Percentiles rank a stretch among this genome's conserved stretches.
phyloP scores from a whole-genome alignment of 2,113 vertebrate genomes.

The Caretta caretta region DNA sequence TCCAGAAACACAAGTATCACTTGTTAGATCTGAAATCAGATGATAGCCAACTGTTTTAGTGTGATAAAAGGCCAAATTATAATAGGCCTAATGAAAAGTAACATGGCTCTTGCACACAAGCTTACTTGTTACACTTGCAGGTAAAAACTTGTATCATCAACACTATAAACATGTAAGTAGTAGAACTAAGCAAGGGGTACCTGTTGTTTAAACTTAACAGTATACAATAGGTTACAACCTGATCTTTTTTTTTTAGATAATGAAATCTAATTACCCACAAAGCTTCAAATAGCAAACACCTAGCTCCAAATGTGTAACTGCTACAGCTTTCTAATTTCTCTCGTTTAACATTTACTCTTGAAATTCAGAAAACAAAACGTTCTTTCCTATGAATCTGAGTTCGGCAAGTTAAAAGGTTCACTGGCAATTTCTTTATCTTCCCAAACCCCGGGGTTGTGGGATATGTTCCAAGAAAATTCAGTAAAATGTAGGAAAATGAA shows the following conservation, averaged over 20 bases:
- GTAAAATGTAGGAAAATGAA: not conserved
- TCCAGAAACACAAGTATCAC: not conserved
- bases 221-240: not conserved
- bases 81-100: not conserved
- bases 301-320: not conserved
- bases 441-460: rapidly evolving
- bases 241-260: not conserved
- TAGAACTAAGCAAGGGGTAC: not conserved
- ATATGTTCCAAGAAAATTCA: not conserved
- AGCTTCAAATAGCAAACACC: not conserved
- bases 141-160: not conserved
- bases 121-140: not conserved
- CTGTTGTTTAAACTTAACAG: not conserved
- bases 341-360: not conserved
- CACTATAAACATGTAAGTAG: not conserved
- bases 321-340: not conserved
- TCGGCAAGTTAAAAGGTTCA: not conserved
- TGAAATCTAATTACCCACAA: not conserved
- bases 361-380: not conserved
- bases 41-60: not conserved
- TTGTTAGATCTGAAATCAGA: not conserved
- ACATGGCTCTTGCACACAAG: not conserved
- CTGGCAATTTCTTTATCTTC: not conserved
- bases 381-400: not conserved
- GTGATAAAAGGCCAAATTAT: not conserved